Base-by-base conservation (phyloP, 2,888 invertebrate species). In the Ernsta delagoae region DNA sequence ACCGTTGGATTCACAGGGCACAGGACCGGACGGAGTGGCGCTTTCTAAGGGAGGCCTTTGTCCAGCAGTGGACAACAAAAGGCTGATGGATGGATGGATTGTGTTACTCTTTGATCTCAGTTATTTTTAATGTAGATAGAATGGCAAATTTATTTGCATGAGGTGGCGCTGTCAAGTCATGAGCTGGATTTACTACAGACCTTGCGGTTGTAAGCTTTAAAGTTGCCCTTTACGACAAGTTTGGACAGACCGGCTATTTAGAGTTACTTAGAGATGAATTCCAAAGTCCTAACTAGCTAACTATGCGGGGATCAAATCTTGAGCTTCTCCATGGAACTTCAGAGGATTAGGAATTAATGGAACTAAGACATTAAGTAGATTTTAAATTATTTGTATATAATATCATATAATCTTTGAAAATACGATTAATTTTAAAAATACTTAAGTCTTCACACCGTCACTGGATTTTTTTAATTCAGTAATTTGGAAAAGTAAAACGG, bases 161-260 rank as follows among this genome's bases (percentile, higher is more conserved):
- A 43, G 9, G 43, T 1, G 8, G 3, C 9, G n/a, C n/a, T n/a
- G 5, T 45, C n/a, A 4, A n/a, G n/a, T n/a, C n/a, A 9, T 1
- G 9, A 43, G 9, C 9, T 45, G 5, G 45, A 16, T 16, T 16
- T 11, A 3, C 4, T 43, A 11, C 43, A 9, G 43, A 43, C 3
- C 43, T 50, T 16, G 48, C 48, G 48, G 48, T 50, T n/a, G 11
- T 16, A 45, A 45, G 45, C 7, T 12, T 50, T 16, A 50, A n/a
- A 12, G 45, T 48, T 48, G 50, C 16, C 50, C 16, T 50, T 50
- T 50, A 50, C 16, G 50, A 50, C 48, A 50, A 50, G 48, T 50
- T 50, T 16, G 6, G 48, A 12, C 16, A 16, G 6, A 50, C 16
- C 7, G 48, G 48, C 48, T 50, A 1, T 16, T 12, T 7, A 12